Conservation (phyloP, 2,797 vertebrate genomes). For the Darevskia nairensis region DNA sequence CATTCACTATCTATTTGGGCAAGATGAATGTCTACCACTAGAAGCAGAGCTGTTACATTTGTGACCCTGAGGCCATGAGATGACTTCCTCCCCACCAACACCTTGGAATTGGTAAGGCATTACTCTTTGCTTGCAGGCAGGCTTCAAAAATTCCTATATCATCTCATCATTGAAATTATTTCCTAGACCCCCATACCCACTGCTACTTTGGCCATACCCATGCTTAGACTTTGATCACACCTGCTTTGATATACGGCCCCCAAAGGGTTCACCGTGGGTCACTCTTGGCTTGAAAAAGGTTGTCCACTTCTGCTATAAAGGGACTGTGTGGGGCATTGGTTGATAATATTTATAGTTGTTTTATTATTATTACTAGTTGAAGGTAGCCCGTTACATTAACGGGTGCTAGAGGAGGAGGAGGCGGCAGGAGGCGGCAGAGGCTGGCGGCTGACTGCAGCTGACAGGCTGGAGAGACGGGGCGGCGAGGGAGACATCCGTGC, state of each 20-base stretch:
- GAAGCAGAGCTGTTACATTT: background rate
- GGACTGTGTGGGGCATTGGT: background rate
- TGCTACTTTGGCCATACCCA: too few species aligned
- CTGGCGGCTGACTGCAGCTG: too few species aligned
- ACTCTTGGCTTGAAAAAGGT: too few species aligned
- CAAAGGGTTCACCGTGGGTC: too few species aligned
- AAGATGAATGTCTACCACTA: background rate
- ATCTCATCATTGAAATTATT: background rate
- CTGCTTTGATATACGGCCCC: too few species aligned
- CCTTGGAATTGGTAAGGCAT: background rate
- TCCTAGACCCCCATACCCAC: too few species aligned
- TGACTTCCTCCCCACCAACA: background rate
- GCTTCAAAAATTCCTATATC: background rate
- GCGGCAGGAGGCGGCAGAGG: too few species aligned
- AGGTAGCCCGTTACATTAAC: too few species aligned
- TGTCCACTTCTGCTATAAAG: background rate
- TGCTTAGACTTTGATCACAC: too few species aligned
- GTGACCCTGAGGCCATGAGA: background rate
- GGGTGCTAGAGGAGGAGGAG: too few species aligned
- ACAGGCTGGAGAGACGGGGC: too few species aligned
- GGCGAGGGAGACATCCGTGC: too few species aligned
- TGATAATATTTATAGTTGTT: background rate
- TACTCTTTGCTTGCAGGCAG: background rate
- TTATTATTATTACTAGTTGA: background rate
- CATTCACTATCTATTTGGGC: background rate